phyloP scores from a whole-genome alignment of 1,140 invertebrate species.

The Drosophila nigromelanica region DNA sequence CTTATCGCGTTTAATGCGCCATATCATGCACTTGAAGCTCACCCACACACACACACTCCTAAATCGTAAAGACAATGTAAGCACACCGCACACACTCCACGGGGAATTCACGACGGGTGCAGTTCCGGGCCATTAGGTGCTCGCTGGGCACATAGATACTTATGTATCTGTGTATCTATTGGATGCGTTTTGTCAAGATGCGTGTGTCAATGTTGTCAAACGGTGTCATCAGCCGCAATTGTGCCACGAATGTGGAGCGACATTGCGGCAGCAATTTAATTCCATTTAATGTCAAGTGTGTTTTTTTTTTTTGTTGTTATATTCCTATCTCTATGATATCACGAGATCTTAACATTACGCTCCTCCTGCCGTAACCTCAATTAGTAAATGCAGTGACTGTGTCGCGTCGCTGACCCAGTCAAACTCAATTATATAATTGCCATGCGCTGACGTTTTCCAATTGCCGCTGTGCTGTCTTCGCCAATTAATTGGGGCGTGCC shows the following conservation, averaged over 20 bases:
- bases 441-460: conserved; percentile 36
- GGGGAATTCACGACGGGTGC: conserved; percentile 9
- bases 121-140: conserved; percentile 72
- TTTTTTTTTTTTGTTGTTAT: conserved; percentile 28
- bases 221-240: conserved; percentile 67
- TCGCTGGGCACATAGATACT: conserved; percentile 30
- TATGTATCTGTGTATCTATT: conserved; percentile 26
- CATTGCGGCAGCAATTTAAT: conserved; percentile 59
- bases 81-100: conserved; percentile 16
- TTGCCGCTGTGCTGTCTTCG: conserved; percentile 36
- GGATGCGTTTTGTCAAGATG: conserved; percentile 56
- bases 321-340: conserved; percentile 11
- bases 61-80: conserved; percentile 19
- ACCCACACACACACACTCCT: conserved; percentile 16
- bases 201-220: conserved; percentile 75
- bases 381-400: conserved; percentile 68
- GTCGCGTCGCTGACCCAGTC: conserved; percentile 18
- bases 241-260: conserved; percentile 44
- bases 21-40: conserved; percentile 44
- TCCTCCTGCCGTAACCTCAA: conserved; percentile 52
- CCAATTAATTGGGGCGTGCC: conserved; percentile 49
- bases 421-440: conserved; percentile 74
- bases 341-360: conserved; percentile 33
- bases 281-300: conserved; percentile 72
- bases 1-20: conserved; percentile 66